These are phyloP conservation scores for Antechinus stuartii DNA, from an alignment of 2,113 vertebrate species.

Conservation along the genomic window DNA sequence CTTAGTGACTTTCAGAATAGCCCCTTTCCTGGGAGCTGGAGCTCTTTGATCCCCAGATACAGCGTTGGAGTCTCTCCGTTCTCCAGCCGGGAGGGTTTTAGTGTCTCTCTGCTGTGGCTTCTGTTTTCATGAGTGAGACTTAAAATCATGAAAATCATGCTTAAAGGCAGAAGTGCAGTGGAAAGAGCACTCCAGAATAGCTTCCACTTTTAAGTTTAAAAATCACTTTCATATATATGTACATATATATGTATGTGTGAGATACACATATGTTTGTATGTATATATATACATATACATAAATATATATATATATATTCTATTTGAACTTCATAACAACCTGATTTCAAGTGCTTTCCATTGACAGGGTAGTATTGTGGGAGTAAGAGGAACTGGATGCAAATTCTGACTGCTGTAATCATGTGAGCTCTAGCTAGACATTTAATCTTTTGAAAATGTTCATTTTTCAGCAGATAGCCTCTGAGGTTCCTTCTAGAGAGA, in stretches of 20 bases:
- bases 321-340: too few relatives aligned
- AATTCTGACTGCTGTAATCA: background rate
- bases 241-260: too few relatives aligned
- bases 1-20: background rate
- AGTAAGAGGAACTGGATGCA: background rate
- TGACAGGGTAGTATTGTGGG: background rate
- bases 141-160: background rate
- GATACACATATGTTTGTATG: too few relatives aligned
- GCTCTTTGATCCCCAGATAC: background rate
- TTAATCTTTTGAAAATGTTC: background rate
- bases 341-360: background rate
- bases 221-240: too few relatives aligned
- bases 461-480: background rate
- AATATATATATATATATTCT: too few relatives aligned
- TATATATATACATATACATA: too few relatives aligned
- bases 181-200: background rate
- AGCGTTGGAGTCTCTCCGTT: background rate
- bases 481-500: background rate
- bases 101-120: background rate
- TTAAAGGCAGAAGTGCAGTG: background rate
- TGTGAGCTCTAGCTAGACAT: background rate
- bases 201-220: too few relatives aligned
- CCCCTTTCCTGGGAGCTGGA: background rate
- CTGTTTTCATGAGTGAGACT: background rate
- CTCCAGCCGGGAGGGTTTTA: background rate